These are phyloP conservation scores for Montipora capricornis DNA, from an alignment of 64 coral and sea anemone genomes.

Conservation along the genomic window DNA sequence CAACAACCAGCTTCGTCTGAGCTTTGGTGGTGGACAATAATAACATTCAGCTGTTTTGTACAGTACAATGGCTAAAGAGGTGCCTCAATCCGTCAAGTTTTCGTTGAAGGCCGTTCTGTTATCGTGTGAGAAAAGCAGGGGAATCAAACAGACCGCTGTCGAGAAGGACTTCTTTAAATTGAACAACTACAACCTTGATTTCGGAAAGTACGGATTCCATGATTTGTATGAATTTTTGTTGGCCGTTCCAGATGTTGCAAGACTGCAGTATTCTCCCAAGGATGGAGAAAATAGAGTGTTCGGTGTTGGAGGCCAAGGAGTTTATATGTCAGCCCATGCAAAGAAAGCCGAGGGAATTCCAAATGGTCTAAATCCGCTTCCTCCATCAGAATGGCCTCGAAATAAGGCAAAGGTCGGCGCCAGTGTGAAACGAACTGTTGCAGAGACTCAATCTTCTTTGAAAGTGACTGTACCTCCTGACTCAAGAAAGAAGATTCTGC, in stretches of 20 bases:
- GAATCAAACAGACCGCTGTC: slow-evolving; percentile 59
- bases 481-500: slow-evolving; percentile 3
- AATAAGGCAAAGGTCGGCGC: neutral
- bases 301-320: slow-evolving; percentile 46
- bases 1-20: too few relatives aligned
- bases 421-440: slow-evolving; percentile 20
- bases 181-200: slow-evolving; percentile 26
- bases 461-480: slow-evolving; percentile 31
- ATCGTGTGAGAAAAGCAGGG: slow-evolving; percentile 38
- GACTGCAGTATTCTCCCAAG: slow-evolving; percentile 79
- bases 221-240: slow-evolving; percentile 76
- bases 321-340: slow-evolving; percentile 72
- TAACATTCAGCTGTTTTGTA: neutral
- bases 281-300: slow-evolving; percentile 84
- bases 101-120: slow-evolving; percentile 72
- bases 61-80: slow-evolving; percentile 67
- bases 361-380: slow-evolving; percentile 11
- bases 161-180: slow-evolving; percentile 54
- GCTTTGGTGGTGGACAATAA: too few relatives aligned
- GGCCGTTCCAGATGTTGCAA: slow-evolving; percentile 83
- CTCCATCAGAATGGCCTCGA: slow-evolving; percentile 57
- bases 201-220: slow-evolving; percentile 70
- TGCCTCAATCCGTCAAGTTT: slow-evolving; percentile 42
- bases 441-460: slow-evolving; percentile 12
- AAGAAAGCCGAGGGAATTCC: slow-evolving; percentile 43